Evolutionary conservation across 2,113 vertebrate species (phyloP).

Genomic region (Pollachius pollachius): DNA sequence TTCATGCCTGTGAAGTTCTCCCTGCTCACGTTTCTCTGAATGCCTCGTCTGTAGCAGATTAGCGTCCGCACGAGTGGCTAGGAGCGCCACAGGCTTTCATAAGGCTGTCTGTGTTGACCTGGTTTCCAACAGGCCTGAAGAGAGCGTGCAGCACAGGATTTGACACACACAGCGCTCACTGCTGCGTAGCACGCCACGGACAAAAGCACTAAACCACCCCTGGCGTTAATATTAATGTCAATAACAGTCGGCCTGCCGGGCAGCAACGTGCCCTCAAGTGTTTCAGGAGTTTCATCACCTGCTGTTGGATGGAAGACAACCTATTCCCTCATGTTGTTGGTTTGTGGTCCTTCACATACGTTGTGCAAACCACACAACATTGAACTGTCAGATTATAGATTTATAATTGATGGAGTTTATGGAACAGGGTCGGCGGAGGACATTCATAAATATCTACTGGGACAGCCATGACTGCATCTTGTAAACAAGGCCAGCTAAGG

Average conservation of each 20-base stretch:
- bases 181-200: constrained; percentile 9
- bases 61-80: constrained; percentile 51
- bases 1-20: constrained; percentile 36
- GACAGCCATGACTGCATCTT: constrained; percentile 13
- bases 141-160: neutral
- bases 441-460: constrained; percentile 33
- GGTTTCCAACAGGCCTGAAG: constrained; percentile 34
- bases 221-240: neutral
- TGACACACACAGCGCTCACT: neutral
- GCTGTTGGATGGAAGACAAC: no score
- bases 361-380: no score
- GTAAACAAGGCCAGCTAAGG: constrained; percentile 44
- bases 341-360: neutral
- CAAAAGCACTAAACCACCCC: neutral
- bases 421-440: neutral
- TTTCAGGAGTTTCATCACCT: no score
- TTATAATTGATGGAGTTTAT: constrained; percentile 36
- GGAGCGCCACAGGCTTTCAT: constrained; percentile 40
- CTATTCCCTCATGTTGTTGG: no score
- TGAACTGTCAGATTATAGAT: neutral
- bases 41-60: constrained; percentile 59
- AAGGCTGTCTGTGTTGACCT: constrained; percentile 53
- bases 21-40: constrained; percentile 63
- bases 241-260: neutral
- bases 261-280: no score